Base-by-base conservation (phyloP, 2,797 vertebrate species). In the Lepidocolaptes lacrymiger region DNA sequence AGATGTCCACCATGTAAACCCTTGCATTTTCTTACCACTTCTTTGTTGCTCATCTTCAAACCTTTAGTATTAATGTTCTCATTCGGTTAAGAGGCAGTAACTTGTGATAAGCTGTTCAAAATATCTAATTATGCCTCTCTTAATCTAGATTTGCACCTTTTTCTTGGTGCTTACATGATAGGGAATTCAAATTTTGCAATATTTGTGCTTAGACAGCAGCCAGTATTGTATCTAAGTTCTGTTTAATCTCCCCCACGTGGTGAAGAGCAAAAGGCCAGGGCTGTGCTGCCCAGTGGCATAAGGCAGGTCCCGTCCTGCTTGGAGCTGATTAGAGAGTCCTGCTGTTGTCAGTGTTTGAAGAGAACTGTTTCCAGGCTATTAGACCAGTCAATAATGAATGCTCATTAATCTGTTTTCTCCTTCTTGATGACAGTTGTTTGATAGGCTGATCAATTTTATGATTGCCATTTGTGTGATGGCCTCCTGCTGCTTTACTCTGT, bases 401-500 rank as follows among this genome's bases (percentile, higher is more conserved):
- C 88, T 94, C 61, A 79, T 96, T 90, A 82, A 91, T 93, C 88
- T 91, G 0, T 89, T 93, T 85, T 85, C 85, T 3, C 4, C 77
- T 90, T 82, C 85, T 93, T 77, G 56, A 74, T 95, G 91, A 68
- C 93, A 95, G 85, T 28, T 92, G 92, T 95, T 86, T 91, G 96
- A 93, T 93, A 86, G 83, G 61, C 72, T 44, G 85, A 93, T 96
- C 83, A 87, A 96, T 96, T 79, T 93, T 91, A 67, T 77, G 71
- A 93, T 87, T 94, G 77, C 39, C 71, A 41, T 64, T 96, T 71
- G 13, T 62, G 41, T 72, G 89, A 71, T 62, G 80, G 46, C 41
- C 64, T 94, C 91, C 83, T 79, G 52, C 89, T 87, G 91, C 77
- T 87, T 92, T 84, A 37, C 52, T 79, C 85, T 51, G 8, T 15